Conservation (phyloP, 1,140 invertebrate species). For the Heliconius congener region DNA sequence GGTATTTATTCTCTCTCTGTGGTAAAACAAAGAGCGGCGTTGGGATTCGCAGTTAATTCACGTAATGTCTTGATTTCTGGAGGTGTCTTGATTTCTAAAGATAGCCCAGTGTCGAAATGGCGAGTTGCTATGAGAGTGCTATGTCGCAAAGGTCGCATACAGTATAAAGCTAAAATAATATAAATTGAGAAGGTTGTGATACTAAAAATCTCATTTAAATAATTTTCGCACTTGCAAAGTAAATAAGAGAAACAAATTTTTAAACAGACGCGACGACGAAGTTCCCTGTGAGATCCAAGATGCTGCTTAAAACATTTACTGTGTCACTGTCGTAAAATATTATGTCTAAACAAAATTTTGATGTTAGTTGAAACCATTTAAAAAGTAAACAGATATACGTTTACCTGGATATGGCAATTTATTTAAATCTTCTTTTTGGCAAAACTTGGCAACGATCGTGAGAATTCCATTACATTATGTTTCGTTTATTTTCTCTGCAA, state of each 20-base stretch:
- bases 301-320: not conserved
- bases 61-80: too few relatives aligned
- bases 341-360: not conserved
- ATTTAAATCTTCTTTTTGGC: not conserved
- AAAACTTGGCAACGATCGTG: not conserved
- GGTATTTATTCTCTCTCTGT: too few relatives aligned
- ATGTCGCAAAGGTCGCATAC: too few relatives aligned
- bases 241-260: too few relatives aligned
- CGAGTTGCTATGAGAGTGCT: too few relatives aligned
- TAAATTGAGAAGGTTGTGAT: not conserved
- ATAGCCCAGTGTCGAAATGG: too few relatives aligned
- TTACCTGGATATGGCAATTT: not conserved
- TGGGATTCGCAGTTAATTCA: too few relatives aligned
- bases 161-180: too few relatives aligned
- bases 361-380: slow-evolving; percentile 14
- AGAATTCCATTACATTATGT: not conserved
- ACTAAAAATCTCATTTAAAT: not conserved
- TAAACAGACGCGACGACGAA: not conserved
- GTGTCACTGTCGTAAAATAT: not conserved
- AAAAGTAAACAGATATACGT: not conserved
- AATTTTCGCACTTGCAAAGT: too few relatives aligned
- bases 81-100: too few relatives aligned
- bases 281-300: not conserved
- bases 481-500: not conserved
- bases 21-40: too few relatives aligned